Conservation (phyloP, 2,797 vertebrate genomes). For the Rhinatrema bivittatum region DNA sequence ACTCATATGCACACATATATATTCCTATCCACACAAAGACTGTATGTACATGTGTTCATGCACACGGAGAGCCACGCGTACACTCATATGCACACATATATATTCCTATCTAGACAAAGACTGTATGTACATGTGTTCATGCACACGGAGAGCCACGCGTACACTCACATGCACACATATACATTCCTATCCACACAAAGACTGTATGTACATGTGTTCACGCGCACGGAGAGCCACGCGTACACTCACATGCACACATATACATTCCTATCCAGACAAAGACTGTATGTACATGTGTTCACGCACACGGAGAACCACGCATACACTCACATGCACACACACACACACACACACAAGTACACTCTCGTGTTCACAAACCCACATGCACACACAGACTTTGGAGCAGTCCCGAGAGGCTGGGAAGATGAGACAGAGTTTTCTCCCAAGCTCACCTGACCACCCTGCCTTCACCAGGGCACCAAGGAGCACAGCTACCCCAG, state of each 20-base stretch:
- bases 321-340: conserved; percentile 21
- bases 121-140: conserved; percentile 10
- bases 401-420: too few species aligned
- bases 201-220: conserved; percentile 12
- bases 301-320: conserved; percentile 22
- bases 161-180: too few species aligned
- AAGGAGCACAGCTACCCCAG: neutral
- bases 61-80: conserved; percentile 16
- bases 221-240: conserved; percentile 12
- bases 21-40: conserved; percentile 20
- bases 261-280: too few species aligned
- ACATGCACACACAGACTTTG: too few species aligned
- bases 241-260: too few species aligned
- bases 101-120: conserved; percentile 19
- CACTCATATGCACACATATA: too few species aligned
- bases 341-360: neutral
- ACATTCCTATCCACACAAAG: conserved; percentile 19
- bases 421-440: too few species aligned
- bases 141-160: conserved; percentile 14
- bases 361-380: too few species aligned
- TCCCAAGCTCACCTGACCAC: too few species aligned
- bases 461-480: too few species aligned
- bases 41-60: conserved; percentile 8
- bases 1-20: too few species aligned
- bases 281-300: conserved; percentile 20